These are phyloP conservation scores for Pteropus rufus DNA, from an alignment of 2,797 vertebrate species.

Conservation along the genomic window DNA sequence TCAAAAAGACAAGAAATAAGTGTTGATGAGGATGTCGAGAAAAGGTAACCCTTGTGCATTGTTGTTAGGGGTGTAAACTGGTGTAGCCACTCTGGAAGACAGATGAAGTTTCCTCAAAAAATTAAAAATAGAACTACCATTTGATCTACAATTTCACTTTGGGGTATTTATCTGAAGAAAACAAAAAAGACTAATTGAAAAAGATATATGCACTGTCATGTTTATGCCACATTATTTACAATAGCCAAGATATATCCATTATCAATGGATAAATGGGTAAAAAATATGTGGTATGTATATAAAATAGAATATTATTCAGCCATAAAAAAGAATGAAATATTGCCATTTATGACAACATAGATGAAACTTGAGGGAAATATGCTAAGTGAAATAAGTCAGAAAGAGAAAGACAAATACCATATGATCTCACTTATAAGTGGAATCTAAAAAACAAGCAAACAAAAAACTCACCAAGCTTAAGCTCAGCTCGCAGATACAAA, in stretches of 20 bases:
- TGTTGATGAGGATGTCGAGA: no score
- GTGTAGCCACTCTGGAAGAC: neutral
- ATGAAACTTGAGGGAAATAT: neutral
- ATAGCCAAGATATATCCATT: neutral
- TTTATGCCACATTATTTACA: neutral
- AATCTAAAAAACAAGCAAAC: neutral
- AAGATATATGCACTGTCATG: neutral
- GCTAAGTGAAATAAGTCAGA: neutral
- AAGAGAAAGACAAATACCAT: neutral
- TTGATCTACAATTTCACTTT: neutral
- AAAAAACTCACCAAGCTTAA: neutral
- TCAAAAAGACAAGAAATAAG: neutral
- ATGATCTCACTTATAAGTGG: neutral
- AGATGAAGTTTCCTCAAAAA: neutral
- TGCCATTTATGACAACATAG: neutral
- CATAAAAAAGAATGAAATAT: neutral
- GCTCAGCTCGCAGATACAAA: neutral
- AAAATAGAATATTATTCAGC: neutral
- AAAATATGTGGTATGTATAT: neutral
- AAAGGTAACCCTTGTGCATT: neutral
- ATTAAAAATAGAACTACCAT: neutral
- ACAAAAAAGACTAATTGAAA: neutral
- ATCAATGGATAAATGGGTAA: neutral
- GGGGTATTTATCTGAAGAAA: neutral
- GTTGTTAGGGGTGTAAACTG: neutral